Base-by-base conservation (phyloP, 2,888 invertebrate species). In the Luperina nickerlii region DNA sequence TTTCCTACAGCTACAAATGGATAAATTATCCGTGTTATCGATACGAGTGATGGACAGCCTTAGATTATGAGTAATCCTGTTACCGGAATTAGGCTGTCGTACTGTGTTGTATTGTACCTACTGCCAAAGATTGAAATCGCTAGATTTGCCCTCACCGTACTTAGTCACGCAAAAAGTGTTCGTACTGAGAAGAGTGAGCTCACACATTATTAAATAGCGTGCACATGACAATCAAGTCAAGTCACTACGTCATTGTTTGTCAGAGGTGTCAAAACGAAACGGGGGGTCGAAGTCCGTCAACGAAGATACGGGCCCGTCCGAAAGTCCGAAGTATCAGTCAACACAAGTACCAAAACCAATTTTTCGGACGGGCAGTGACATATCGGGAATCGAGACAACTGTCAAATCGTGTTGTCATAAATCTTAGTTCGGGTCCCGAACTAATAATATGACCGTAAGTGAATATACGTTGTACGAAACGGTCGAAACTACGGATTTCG, bases 51-150 rank as follows among this genome's bases (percentile, higher is more conserved):
- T 94, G 93, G 96, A 95, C 95, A 95, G 90, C 92, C 90, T 90
- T 92, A 95, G 96, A 96, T 96, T 95, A 95, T 94, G 90, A 93
- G 92, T 94, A 95, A 96, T 95, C 93, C 93, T 88, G 92, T 92
- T 91, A 92, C 92, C 89, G 90, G 88, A 90, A 94, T 93, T 92
- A 92, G 90, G 73, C 27, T 74, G 74, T 77, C 57, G 74, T 88
- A 82, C 79, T 87, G 76, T 84, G 88, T 90, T 74, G 69, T 86
- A 8, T 67, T 87, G 24, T 65, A 65, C 15, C 38, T 57, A 38
- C 38, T 65, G 20, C 9, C 20, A 65, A 11, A 24, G 38, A 65
- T 11, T 38, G 11, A 24, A 11, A 38, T 65, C 11, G 65, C 6
- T 24, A 24, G 11, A 38, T 65, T 38, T 24, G 20, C 24, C 62